Base-by-base conservation (phyloP, 2,113 vertebrate genomes). In the Alligator mississippiensis region DNA sequence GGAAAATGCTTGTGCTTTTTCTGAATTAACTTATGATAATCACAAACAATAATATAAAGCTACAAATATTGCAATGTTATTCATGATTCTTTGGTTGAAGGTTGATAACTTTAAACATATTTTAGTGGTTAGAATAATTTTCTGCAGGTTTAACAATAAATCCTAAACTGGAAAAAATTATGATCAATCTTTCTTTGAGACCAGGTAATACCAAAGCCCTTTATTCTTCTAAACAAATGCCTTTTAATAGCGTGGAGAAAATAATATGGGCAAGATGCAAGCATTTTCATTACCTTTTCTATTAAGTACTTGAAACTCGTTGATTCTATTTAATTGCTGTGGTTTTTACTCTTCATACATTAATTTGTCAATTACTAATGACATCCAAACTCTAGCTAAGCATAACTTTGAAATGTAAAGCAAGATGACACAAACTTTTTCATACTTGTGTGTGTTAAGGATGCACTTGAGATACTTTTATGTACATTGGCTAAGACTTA, bases 251-350 rank as follows among this genome's bases (percentile, higher is more conserved):
- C 82, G 92, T 62, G 90, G 92, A 88, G 86, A 91, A 84, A 78
- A 57, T 27, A 77, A 2, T 77, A 77, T 9, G 30, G 77, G 77
- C 64, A 80, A 55, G 87, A 8, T 81, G 76, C 7, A 86, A 57
- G 80, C 66, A 2, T 89, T 83, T 94, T 84, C 94, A 22, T 24
- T 78, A 79, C 15, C 27, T 96, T 80, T 97, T 96, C 89, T 93
- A 92, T 93, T 84, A 93, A 95, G 90, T 75, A 76, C 64, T 4
- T 85, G 47, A 92, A 94, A 77, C 10, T 27, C 66, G 84, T 81
- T 76, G 92, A 96, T 94, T 96, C 90, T 66, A 80, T 90, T 78
- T 94, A 96, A 96, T 96, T 94, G 62, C 78, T 25, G 30, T 19
- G 83, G 63, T n/a, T 87, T 91, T 63, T 87, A 61, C 15, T 10